Conservation (phyloP, 2,888 invertebrate genomes). For the Erebia aethiops region DNA sequence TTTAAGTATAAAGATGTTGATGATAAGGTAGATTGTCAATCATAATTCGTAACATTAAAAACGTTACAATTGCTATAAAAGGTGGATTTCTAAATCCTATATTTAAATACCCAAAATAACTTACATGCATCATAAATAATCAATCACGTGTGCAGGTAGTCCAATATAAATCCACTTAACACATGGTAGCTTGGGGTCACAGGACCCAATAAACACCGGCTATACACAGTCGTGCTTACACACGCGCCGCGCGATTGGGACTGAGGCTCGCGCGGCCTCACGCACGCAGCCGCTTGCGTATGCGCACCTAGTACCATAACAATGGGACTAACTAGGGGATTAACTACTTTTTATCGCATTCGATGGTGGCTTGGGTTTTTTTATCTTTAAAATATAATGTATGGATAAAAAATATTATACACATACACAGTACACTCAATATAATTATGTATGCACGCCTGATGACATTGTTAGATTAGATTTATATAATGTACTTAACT, state of each 20-base stretch:
- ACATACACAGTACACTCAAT: background rate
- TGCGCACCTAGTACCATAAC: conserved; percentile 31
- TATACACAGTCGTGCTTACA: conserved; percentile 50
- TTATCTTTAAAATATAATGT: conserved; percentile 2
- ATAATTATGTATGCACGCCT: background rate
- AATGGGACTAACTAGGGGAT: conserved; percentile 31
- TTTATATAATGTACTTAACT: background rate
- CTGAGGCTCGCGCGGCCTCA: conserved; percentile 48
- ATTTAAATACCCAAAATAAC: conserved; percentile 43
- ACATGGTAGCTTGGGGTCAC: conserved; percentile 63
- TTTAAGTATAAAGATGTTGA: background rate
- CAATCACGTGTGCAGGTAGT: conserved; percentile 48
- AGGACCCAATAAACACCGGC: conserved; percentile 30
- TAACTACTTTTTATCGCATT: conserved; percentile 22
- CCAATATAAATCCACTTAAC: conserved; percentile 54
- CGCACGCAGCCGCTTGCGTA: conserved; percentile 38
- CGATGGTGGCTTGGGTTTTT: conserved; percentile 18
- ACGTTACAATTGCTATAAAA: too few species aligned
- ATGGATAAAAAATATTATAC: background rate
- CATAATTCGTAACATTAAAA: too few species aligned
- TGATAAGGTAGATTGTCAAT: background rate
- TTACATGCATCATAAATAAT: conserved; percentile 75
- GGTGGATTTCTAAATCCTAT: background rate
- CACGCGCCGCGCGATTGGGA: conserved; percentile 55
- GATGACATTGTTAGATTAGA: conserved; percentile 4